A percentile compares a stretch with the other conserved stretches of the same genome.
phyloP scores from a whole-genome alignment of 1,140 invertebrate genomes.

The Dendroctonus ponderosae region DNA sequence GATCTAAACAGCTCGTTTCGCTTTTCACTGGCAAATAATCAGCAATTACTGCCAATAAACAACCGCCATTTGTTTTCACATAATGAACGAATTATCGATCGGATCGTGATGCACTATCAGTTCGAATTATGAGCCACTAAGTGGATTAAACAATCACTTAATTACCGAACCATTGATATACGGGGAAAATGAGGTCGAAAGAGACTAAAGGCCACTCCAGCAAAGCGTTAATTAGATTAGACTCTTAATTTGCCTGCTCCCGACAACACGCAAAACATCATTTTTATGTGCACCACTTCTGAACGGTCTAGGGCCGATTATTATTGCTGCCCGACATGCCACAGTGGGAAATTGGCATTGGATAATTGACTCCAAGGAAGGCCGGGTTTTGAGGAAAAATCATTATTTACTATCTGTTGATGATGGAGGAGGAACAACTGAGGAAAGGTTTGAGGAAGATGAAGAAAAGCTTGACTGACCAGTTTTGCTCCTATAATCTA shows the following conservation, averaged over 20 bases:
- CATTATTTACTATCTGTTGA: too few relatives aligned
- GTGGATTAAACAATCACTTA: slow-evolving; percentile 36
- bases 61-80: too few relatives aligned
- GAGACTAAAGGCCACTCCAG: slow-evolving; percentile 41
- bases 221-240: slow-evolving; percentile 46
- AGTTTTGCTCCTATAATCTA: too few relatives aligned
- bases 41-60: too few relatives aligned
- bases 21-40: too few relatives aligned
- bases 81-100: slow-evolving; percentile 2
- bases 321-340: slow-evolving; percentile 8
- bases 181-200: slow-evolving; percentile 30
- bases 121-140: slow-evolving; percentile 9
- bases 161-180: slow-evolving; percentile 33
- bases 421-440: too few relatives aligned
- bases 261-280: slow-evolving; percentile 17
- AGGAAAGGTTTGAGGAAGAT: too few relatives aligned
- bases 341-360: too few relatives aligned
- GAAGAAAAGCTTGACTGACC: too few relatives aligned
- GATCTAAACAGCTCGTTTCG: too few relatives aligned
- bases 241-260: slow-evolving; percentile 36
- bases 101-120: slow-evolving; percentile 5
- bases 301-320: slow-evolving; percentile 37
- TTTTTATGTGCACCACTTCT: slow-evolving; percentile 42
- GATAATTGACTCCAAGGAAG: too few relatives aligned
- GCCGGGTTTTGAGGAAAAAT: too few relatives aligned